A percentile compares a stretch with the other conserved stretches of the same genome.
Evolutionary conservation across 2,888 invertebrate genomes (phyloP).

Genomic region (Tyria jacobaeae): DNA sequence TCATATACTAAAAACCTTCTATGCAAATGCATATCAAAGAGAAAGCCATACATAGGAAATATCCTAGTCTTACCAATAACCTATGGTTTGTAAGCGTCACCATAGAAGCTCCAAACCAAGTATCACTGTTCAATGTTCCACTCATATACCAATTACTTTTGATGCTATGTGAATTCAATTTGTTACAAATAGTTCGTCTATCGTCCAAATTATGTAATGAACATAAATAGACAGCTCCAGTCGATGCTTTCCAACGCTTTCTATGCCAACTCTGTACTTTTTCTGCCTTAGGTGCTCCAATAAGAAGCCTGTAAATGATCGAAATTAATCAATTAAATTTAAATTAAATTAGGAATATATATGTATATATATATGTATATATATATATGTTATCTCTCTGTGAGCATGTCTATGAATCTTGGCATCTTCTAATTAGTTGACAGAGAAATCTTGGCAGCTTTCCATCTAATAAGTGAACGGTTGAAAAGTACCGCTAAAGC

Average conservation of each 20-base stretch:
- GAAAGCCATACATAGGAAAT: not conserved
- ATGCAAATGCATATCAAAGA: too few relatives aligned
- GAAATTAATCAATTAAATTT: not conserved
- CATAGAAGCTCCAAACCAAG: conserved; percentile 80
- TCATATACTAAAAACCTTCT: too few relatives aligned
- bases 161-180: conserved; percentile 36
- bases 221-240: conserved; percentile 66
- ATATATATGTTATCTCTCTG: too few relatives aligned
- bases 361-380: too few relatives aligned
- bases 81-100: conserved; percentile 59
- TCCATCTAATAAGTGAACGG: too few relatives aligned
- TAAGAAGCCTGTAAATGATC: conserved; percentile 59
- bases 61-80: conserved; percentile 58
- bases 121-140: conserved; percentile 59
- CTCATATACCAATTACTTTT: conserved; percentile 2
- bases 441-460: too few relatives aligned
- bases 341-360: too few relatives aligned
- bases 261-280: not conserved
- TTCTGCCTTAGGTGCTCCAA: conserved; percentile 72
- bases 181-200: conserved; percentile 53
- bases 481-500: too few relatives aligned
- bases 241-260: not conserved
- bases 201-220: conserved; percentile 45
- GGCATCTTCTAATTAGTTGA: too few relatives aligned
- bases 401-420: too few relatives aligned